A percentile compares a stretch with the other conserved stretches of the same genome.
These are phyloP conservation scores for Pristionchus arcanus DNA, from an alignment of 2,888 invertebrate species.

Conservation along the genomic window DNA sequence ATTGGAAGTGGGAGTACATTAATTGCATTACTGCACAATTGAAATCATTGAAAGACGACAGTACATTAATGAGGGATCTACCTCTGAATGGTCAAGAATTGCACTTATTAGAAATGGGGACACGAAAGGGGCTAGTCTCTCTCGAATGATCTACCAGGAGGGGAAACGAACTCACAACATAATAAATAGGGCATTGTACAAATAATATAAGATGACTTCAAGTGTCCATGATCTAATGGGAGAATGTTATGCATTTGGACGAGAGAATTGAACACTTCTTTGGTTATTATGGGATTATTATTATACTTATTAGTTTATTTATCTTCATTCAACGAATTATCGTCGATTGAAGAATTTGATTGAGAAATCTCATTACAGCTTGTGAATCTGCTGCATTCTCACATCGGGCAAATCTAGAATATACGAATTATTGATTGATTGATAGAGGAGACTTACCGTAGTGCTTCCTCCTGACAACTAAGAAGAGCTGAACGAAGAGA, in stretches of 20 bases:
- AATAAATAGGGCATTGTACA: constrained; percentile 30
- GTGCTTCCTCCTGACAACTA: constrained; percentile 54
- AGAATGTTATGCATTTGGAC: constrained; percentile 8
- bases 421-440: neutral
- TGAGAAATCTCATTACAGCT: constrained; percentile 59
- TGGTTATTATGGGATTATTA: constrained; percentile 50
- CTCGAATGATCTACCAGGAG: constrained; percentile 19
- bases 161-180: constrained; percentile 6
- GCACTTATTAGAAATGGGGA: constrained; percentile 21
- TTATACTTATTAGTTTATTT: neutral
- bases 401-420: constrained; percentile 49
- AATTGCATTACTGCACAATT: neutral
- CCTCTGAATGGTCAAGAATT: constrained; percentile 41
- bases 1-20: neutral
- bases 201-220: neutral
- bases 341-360: constrained; percentile 61
- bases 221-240: neutral
- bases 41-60: constrained; percentile 21
- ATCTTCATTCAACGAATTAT: constrained; percentile 57
- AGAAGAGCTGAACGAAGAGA: constrained; percentile 49
- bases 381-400: constrained; percentile 55
- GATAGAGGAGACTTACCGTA: constrained; percentile 17
- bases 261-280: constrained; percentile 9
- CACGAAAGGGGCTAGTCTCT: constrained; percentile 16
- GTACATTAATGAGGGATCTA: constrained; percentile 30